Evolutionary conservation across 1,140 invertebrate species (phyloP).

Genomic region (Drosophila obscura): DNA sequence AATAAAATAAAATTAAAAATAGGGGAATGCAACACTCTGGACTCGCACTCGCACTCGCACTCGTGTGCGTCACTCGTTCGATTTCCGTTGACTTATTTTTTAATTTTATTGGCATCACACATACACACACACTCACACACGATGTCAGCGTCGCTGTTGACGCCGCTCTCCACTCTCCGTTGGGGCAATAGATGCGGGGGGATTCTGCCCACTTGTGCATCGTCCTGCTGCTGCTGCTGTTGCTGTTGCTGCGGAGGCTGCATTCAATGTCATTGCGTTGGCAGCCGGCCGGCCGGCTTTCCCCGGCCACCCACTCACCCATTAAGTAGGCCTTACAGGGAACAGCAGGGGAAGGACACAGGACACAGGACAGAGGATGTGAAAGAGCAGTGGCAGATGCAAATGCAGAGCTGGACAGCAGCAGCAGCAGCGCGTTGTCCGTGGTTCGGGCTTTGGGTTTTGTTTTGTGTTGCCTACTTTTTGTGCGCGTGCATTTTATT

Average conservation of each 20-base stretch:
- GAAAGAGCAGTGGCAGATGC: no score
- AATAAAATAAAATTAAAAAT: conserved; percentile 42
- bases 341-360: no score
- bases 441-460: conserved; percentile 26
- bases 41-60: conserved; percentile 45
- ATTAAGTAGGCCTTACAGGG: no score
- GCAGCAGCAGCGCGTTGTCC: not conserved
- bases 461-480: conserved; percentile 58
- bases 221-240: not conserved
- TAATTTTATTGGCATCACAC: conserved; percentile 56
- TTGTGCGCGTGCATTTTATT: conserved; percentile 42
- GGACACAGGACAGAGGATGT: no score
- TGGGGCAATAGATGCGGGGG: not conserved
- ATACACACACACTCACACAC: not conserved
- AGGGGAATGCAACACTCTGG: conserved; percentile 67
- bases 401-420: no score
- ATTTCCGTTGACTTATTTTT: conserved; percentile 79
- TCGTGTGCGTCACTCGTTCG: conserved; percentile 47
- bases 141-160: conserved; percentile 1
- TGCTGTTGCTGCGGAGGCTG: conserved; percentile 15
- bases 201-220: conserved; percentile 25
- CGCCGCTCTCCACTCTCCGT: not conserved
- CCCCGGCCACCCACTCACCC: not conserved
- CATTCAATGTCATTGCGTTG: conserved; percentile 70
- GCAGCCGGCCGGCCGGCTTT: conserved; percentile 22